A percentile compares a stretch with the other conserved stretches of the same genome.
phyloP scores from a whole-genome alignment of 2,888 invertebrate species.

The Leptinotarsa juncta region DNA sequence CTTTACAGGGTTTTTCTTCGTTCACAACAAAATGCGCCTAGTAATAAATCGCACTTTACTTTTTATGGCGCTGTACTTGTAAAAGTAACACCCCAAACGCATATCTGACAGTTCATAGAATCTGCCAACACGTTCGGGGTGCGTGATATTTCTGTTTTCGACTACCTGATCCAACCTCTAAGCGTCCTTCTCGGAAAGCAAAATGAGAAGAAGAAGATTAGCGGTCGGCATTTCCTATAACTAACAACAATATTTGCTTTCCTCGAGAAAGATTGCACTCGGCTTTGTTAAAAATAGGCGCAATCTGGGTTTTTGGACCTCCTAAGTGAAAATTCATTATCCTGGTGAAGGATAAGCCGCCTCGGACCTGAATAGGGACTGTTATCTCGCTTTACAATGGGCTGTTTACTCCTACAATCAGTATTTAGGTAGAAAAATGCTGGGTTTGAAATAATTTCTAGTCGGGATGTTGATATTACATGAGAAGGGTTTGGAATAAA shows the following conservation, averaged over 20 bases:
- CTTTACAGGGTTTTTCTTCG: background rate
- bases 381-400: conserved; percentile 7
- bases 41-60: background rate
- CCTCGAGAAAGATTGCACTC: conserved; percentile 25
- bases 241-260: conserved; percentile 27
- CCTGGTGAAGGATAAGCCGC: conserved; percentile 4
- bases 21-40: background rate
- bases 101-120: background rate
- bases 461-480: no score
- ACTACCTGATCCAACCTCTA: background rate
- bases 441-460: background rate
- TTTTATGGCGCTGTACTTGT: background rate
- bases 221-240: conserved; percentile 22
- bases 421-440: conserved; percentile 4
- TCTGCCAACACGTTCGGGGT: background rate
- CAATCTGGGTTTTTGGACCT: background rate
- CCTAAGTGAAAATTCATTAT: conserved; percentile 9
- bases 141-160: background rate
- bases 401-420: conserved; percentile 12
- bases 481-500: no score
- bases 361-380: conserved; percentile 1
- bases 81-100: background rate
- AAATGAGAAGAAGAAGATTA: conserved; percentile 4
- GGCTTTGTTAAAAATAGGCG: background rate
- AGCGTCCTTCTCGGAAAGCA: conserved; percentile 15